Evolutionary conservation across 1,140 invertebrate genomes (phyloP).

Genomic region (Tetramorium alpestre): DNA sequence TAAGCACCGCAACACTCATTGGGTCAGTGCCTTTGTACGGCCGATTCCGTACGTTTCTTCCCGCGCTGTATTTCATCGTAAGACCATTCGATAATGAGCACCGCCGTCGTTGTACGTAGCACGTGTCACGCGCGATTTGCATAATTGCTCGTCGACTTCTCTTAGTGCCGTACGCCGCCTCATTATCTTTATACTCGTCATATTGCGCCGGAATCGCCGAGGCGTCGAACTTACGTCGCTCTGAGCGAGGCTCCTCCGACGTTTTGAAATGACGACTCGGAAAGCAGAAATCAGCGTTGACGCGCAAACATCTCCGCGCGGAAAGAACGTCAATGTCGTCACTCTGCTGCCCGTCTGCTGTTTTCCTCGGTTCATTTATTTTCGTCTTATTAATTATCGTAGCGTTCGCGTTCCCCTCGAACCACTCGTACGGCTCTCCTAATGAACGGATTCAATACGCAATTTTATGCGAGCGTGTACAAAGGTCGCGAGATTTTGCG

Average conservation of each 20-base stretch:
- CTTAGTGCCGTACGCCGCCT: constrained; percentile 10
- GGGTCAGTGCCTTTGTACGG: constrained; percentile 20
- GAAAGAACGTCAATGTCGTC: neutral
- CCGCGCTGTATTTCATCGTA: neutral
- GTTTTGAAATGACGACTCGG: neutral
- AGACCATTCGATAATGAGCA: constrained; percentile 36
- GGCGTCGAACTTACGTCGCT: neutral
- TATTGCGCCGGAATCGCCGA: constrained; percentile 10
- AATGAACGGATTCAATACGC: constrained; percentile 26
- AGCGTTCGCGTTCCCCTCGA: neutral
- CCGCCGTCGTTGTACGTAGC: constrained; percentile 22
- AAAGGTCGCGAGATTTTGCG: constrained; percentile 8
- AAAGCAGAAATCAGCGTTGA: neutral
- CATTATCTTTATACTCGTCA: constrained; percentile 52
- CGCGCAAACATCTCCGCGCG: neutral
- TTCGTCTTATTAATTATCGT: constrained; percentile 41
- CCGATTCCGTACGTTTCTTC: constrained; percentile 19
- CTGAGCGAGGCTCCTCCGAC: neutral
- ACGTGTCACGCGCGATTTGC: constrained; percentile 61
- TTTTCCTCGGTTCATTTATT: neutral
- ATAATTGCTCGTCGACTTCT: constrained; percentile 52
- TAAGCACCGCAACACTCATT: constrained; percentile 31
- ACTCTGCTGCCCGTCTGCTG: neutral
- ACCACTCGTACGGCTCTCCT: neutral
- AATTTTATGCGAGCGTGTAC: constrained; percentile 7